Evolutionary conservation across 92 coral and sea anemone species (phyloP), one percentile per base, ranked within the genome.

Genomic region (Phenganax marumi): DNA sequence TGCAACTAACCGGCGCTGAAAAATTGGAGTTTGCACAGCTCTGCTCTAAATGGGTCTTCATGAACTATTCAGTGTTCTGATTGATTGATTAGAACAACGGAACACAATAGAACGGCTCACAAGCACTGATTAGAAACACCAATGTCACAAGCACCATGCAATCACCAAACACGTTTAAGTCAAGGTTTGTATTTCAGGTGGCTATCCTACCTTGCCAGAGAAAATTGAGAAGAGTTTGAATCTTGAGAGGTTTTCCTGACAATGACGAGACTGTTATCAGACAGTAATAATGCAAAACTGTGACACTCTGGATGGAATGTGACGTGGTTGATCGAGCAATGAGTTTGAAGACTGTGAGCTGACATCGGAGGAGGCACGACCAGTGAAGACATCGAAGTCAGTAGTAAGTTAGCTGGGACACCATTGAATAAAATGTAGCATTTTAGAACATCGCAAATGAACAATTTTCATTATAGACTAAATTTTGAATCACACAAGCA

Each of bases 281-380:
- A 90, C 81, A 92, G 77, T 12, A 92, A 77, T n/a, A 92, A 84
- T 24, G 91, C 97, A 84, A 89, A 81, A 78, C 89, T 85, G 70
- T 65, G 84, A 79, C 97, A 96, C 50, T 33, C 19, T 57, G 93
- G 92, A 73, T 90, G 85, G 81, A 96, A 96, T 17, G 97, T 88
- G 22, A 96, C 88, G 16, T 82, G 83, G 51, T 86, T 84, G 23
- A 89, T 91, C 12, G 97, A 84, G 10, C 90, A 74, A 12, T 90
- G 82, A 70, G 93, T 80, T 79, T 91, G 62, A 47, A 92, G 55
- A 14, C 91, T 54, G 52, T 88, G 68, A 52, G 93, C 92, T 6
- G 97, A 91, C 99, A 92, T 92, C 8, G 99, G 99, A 5, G 99
- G 97, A 25, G 99, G 99, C 0, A 96, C 87, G 7, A 96, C 97